Percentiles rank a stretch among this genome's conserved stretches.
Evolutionary conservation across 92 coral and sea anemone species (phyloP).

Genomic region (Umimayanthus kanabou): DNA sequence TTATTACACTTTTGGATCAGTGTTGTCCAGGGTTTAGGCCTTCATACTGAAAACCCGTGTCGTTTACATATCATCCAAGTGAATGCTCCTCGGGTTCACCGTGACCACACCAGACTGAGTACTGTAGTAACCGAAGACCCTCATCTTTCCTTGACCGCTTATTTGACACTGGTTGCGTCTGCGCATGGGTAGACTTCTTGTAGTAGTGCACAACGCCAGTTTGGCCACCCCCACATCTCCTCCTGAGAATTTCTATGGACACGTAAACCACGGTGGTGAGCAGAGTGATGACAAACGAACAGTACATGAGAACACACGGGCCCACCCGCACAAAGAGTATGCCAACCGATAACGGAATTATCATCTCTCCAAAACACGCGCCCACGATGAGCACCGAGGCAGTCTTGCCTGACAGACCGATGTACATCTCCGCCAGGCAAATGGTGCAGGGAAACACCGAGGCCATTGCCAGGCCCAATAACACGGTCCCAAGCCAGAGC

Average conservation of each 20-base stretch:
- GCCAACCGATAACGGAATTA: slow-evolving; percentile 83
- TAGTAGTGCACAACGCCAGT: slow-evolving; percentile 25
- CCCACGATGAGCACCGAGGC: slow-evolving; percentile 89
- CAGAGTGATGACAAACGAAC: slow-evolving; percentile 61
- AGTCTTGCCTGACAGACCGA: slow-evolving; percentile 79
- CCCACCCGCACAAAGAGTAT: slow-evolving; percentile 69
- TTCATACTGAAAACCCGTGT: neutral
- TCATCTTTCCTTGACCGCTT: slow-evolving; percentile 23
- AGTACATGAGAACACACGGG: slow-evolving; percentile 73
- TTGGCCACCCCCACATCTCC: slow-evolving; percentile 14
- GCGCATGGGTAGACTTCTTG: slow-evolving; percentile 29
- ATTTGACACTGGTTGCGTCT: neutral
- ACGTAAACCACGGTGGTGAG: slow-evolving; percentile 48
- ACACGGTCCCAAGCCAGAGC: slow-evolving; percentile 86
- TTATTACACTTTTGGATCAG: neutral
- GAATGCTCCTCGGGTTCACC: slow-evolving; percentile 13
- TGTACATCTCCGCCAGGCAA: slow-evolving; percentile 80
- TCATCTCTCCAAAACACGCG: slow-evolving; percentile 89
- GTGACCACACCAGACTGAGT: slow-evolving; percentile 21
- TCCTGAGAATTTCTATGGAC: slow-evolving; percentile 40
- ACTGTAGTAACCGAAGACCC: slow-evolving; percentile 17
- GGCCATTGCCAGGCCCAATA: slow-evolving; percentile 90
- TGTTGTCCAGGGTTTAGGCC: neutral
- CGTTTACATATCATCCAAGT: neutral
- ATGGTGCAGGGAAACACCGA: slow-evolving; percentile 85